Base-by-base conservation (phyloP, 2,113 vertebrate genomes). In the Entosphenus tridentatus region DNA sequence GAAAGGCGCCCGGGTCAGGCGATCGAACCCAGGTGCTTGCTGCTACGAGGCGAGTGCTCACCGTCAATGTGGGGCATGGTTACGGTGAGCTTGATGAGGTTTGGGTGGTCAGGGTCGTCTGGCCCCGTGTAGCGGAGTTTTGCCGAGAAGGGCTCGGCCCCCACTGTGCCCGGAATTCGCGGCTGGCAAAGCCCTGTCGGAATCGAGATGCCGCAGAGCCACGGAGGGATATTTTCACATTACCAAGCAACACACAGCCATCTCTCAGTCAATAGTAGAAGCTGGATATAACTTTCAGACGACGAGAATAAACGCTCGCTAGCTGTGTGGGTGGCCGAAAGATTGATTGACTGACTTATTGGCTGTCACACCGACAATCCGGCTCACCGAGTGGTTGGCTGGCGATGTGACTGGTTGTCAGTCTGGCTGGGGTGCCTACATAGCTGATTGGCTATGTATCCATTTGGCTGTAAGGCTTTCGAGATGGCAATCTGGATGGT, bases 31-130 rank as follows among this genome's bases (percentile, higher is more conserved):
- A 39, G 39, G 39, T 39, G 39, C 39, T 39, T 39, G 39, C 39
- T 39, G 39, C 39, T 39, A 39, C 39, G 56, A 2, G 39, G 1
- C 9, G 12, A 67, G 57, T 68, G 12, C 74, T 76, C 72, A 83
- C 83, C 81, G 68, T 84, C 83, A 79, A 82, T 81, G 75, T 86
- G 82, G 67, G 82, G 81, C 81, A 85, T 82, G 57, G 75, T 82
- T 71, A 86, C 72, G 2, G 76, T 85, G 57, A 83, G 74, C 71
- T 77, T 80, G 72, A 85, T 81, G 71, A 87, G 79, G 72, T 77
- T 84, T 55, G 80, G 79, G 70, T 80, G 79, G 73, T 84, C 81
- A 3, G 79, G 78, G 72, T 84, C 81, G 56, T 84, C 80, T 9
- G 84, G 78, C 54, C 82, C 81, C 0, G 68, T 80, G 74, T 84